Evolutionary conservation across 2,113 vertebrate genomes (phyloP).

Genomic region (human): GRCh38 chr12:110134001-110134500

Average conservation of each 20-base stretch:
- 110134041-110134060: background rate
- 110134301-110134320: background rate
- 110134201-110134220: background rate
- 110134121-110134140: background rate
- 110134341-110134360: background rate
- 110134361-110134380: conserved; percentile 24
- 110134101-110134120: background rate
- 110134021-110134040: background rate
- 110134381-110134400: conserved; percentile 17
- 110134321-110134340: background rate
- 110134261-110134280: background rate
- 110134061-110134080: background rate
- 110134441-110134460: conserved; percentile 45
- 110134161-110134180: background rate
- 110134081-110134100: background rate
- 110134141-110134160: background rate
- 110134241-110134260: background rate
- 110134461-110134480: conserved; percentile 27
- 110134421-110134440: conserved; percentile 40
- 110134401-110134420: conserved; percentile 23
- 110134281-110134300: background rate
- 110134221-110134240: conserved; percentile 17
- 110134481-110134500: conserved; percentile 42
- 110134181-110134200: background rate
- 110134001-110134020: background rate